Evolutionary conservation across 2,888 invertebrate species (phyloP), one percentile per base, ranked within the genome.

Genomic region (Crematogaster levior): DNA sequence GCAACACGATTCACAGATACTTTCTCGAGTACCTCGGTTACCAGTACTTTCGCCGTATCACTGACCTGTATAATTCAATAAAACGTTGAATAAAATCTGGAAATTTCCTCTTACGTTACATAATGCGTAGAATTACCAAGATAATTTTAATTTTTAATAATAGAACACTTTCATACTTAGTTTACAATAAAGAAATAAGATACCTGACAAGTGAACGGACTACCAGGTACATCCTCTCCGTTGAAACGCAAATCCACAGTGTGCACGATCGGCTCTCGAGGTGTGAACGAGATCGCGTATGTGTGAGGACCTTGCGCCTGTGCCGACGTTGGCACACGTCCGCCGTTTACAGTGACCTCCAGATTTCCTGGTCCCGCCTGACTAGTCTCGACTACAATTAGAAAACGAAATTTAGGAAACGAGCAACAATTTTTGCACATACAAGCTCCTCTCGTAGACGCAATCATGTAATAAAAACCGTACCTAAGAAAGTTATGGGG

Each of bases 331-430:
- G 99, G 99, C 46, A 99, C 99, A 84, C 98, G 96, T 0, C 99
- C 99, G 9, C 99, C 99, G 93, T 99, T 99, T 40, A 99, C 99
- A 0, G 99, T 99, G 83, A 99, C 99, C 95, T 99, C 99, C 60
- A 99, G 95, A 95, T 99, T 99, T 30, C 99, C 99, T 0, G 99
- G 99, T 24, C 99, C 99, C 5, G 99, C 99, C 94, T 99, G 98
- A 93, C 98, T 98, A 18, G 99, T 99, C 95, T 99, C 99, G 93
- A 99, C 98, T 98, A 92, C n/a, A 9, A 40, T 37, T 15, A 53
- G 6, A 34, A 27, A 72, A 53, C 3, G 10, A 56, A 15, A 56
- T 48, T 46, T 24, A 53, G 15, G n/a, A n/a, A n/a, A n/a, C n/a
- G n/a, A n/a, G n/a, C 24, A 34, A 34, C 27, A 1, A 40, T 48